Base-by-base conservation (phyloP, 2,888 invertebrate genomes). In the Bimastos eiseni region DNA sequence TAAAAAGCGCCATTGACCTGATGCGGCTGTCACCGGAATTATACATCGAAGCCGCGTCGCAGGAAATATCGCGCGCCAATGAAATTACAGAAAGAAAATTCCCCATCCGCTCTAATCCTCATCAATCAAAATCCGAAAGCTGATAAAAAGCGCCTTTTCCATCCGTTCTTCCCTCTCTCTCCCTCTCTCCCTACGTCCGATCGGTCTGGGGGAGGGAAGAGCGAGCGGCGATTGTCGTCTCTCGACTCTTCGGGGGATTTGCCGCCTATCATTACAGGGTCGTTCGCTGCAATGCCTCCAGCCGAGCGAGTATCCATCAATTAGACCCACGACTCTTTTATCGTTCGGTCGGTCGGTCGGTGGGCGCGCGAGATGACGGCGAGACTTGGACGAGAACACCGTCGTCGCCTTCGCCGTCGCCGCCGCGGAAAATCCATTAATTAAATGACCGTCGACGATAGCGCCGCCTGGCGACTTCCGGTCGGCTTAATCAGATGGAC, bases 361-460 rank as follows among this genome's bases (percentile, higher is more conserved):
- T 70, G 30, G 70, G 70, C 11, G 70, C 70, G 70, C 70, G 70
- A 70, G 70, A 70, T 70, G 70, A 70, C 70, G 70, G n/a, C 70
- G 70, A 70, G 70, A 70, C 70, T 70, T 70, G 70, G 70, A 70
- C 70, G 70, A 70, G 70, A 70, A 70, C 6, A 70, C 70, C 70
- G 49, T 24, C 34, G 84, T 17, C 33, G 41, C 13, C 41, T 5
- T 13, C 5, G 49, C 6, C 49, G 44, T 19, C 6, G 49, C 21
- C 37, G 36, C 19, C 36, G 36, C 36, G 86, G 86, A 86, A 86
- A 86, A 86, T 86, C 89, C 89, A 89, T 89, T 89, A 89, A 89
- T 89, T 89, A 89, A 89, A 89, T 89, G 89, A 89, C 89, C 89
- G 89, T 24, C 86, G 86, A 86, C 86, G 86, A 86, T 37, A 37